A percentile compares a stretch with the other conserved stretches of the same genome.
These are phyloP conservation scores for Cosmopolites sordidus DNA, from an alignment of 2,888 invertebrate genomes.

Conservation along the genomic window DNA sequence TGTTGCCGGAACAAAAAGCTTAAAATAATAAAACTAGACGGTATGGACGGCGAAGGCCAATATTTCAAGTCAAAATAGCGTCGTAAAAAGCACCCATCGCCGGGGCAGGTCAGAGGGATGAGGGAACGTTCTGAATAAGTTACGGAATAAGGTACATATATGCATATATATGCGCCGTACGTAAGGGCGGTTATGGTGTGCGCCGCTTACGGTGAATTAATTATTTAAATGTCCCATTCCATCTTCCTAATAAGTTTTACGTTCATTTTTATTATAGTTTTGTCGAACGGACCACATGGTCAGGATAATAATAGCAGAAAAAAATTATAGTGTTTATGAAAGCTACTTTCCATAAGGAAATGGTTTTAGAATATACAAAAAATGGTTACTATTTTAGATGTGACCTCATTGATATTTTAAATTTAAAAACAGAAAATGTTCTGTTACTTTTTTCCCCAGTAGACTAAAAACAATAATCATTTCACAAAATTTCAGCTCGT, in stretches of 20 bases:
- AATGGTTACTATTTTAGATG: no score
- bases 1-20: constrained; percentile 15
- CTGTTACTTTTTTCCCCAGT: no score
- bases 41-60: constrained; percentile 19
- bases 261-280: constrained; percentile 17
- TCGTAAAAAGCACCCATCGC: constrained; percentile 25
- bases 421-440: no score
- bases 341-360: no score
- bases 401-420: no score
- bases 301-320: no score
- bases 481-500: no score
- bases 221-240: constrained; percentile 24
- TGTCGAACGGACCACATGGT: background rate
- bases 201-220: constrained; percentile 16
- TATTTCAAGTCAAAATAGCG: constrained; percentile 24
- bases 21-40: constrained; percentile 22
- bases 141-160: constrained; percentile 22
- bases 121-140: constrained; percentile 24
- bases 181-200: constrained; percentile 14
- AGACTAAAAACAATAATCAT: no score
- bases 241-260: constrained; percentile 20
- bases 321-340: no score
- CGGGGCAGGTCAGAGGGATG: constrained; percentile 23
- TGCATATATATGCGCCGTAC: constrained; percentile 21
- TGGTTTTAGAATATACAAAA: no score